Base-by-base conservation (phyloP, 1,140 invertebrate species). In the Lutraria rhynchaena region DNA sequence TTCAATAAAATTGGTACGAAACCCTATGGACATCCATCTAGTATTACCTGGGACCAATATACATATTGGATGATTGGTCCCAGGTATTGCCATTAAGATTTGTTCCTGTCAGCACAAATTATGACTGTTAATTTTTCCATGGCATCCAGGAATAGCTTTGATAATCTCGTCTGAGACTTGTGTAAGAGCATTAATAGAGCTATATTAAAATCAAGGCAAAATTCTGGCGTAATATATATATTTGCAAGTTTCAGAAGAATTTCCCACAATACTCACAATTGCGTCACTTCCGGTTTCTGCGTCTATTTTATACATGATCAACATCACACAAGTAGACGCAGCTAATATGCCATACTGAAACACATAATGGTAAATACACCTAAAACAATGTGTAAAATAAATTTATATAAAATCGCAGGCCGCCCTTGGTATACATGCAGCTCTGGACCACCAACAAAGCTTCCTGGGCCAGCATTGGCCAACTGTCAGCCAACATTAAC, bases 291-390 rank as follows among this genome's bases (percentile, higher is more conserved):
- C 61, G 17, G 24, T 46, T 7, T 46, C n/a, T 3, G 27, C 7
- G 37, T 65, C 61, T 3, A n/a, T 44, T 33, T 15, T 29, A 13
- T 44, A 44, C 5, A 65, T 29, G 11, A 65, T 29, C 7, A 65
- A 35, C 35, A 65, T 7, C 22, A 65, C 1, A 4, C 41, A 7
- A 4, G 61, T 11, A 37, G 37, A 44, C 46, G 46, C 31, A 24
- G n/a, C 61, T 41, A 65, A 24, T 13, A n/a, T 44, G 27, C 61
- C 35, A 65, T 65, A 44, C 61, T 65, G 61, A 44, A 65, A 65
- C 11, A 55, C 7, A 55, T 7, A 55, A 19, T n/a, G n/a, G n/a
- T n/a, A n/a, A n/a, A n/a, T n/a, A n/a, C n/a, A n/a, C n/a, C n/a
- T n/a, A n/a, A 49, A 49, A 49, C 44, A 49, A 49, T 19, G 19